Percentiles rank a stretch among this genome's conserved stretches.
Evolutionary conservation across 2,113 vertebrate species (phyloP).

Genomic region (Xenus cinereus): DNA sequence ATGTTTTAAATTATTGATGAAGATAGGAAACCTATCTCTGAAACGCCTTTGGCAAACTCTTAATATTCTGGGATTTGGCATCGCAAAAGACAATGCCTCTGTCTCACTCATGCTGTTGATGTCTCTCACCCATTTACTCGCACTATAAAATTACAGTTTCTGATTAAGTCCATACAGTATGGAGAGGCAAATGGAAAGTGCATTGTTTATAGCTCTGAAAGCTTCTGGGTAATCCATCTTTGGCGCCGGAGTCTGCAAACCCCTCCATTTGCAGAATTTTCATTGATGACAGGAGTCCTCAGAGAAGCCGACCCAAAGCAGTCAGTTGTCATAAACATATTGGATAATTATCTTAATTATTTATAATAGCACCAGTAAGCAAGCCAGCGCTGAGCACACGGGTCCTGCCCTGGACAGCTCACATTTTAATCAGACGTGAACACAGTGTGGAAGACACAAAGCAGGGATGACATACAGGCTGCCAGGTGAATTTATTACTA

Average conservation of each 20-base stretch:
- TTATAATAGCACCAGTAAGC: slow-evolving; percentile 53
- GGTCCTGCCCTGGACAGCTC: slow-evolving; percentile 52
- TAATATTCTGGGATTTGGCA: slow-evolving; percentile 64
- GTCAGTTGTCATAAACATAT: slow-evolving; percentile 41
- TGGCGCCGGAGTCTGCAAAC: neutral
- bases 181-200: slow-evolving; percentile 16
- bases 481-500: slow-evolving; percentile 37
- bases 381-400: neutral
- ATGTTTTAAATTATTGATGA: slow-evolving; percentile 72
- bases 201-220: slow-evolving; percentile 43
- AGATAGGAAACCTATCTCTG: slow-evolving; percentile 63
- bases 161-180: slow-evolving; percentile 27
- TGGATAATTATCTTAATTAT: slow-evolving; percentile 64
- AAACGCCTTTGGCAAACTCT: slow-evolving; percentile 66
- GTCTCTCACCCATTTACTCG: neutral
- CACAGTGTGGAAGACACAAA: neutral
- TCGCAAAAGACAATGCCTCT: slow-evolving; percentile 28
- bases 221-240: slow-evolving; percentile 48
- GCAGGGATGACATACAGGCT: slow-evolving; percentile 4
- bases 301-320: slow-evolving; percentile 32
- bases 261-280: slow-evolving; percentile 42
- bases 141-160: slow-evolving; percentile 29
- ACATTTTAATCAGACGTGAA: slow-evolving; percentile 7
- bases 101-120: neutral
- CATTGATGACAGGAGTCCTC: slow-evolving; percentile 40